Evolutionary conservation across 2,888 invertebrate genomes (phyloP).

Genomic region (Drosophila cognata): DNA sequence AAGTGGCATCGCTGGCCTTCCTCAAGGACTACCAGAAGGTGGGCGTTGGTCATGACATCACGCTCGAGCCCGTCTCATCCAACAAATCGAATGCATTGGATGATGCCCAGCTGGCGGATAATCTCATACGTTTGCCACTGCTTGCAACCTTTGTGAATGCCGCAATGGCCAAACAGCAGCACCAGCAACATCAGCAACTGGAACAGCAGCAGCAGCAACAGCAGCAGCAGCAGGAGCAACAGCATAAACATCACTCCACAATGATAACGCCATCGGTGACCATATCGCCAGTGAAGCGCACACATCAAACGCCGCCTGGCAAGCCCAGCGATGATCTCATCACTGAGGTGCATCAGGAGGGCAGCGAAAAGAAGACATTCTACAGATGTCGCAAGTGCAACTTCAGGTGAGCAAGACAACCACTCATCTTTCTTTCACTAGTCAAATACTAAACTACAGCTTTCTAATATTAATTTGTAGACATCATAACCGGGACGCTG

Average conservation of each 20-base stretch:
- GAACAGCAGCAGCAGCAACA: conserved; percentile 61
- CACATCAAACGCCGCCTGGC: conserved; percentile 86
- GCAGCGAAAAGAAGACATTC: conserved; percentile 89
- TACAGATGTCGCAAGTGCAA: conserved; percentile 97
- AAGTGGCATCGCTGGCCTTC: conserved; percentile 86
- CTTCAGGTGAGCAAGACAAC: conserved; percentile 87
- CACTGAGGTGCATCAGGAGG: conserved; percentile 85
- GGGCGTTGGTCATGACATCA: conserved; percentile 80
- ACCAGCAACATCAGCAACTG: conserved; percentile 74
- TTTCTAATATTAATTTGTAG: conserved; percentile 80
- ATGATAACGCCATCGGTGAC: conserved; percentile 82
- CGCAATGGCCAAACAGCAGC: conserved; percentile 81
- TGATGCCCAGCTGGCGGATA: conserved; percentile 72
- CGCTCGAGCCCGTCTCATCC: conserved; percentile 76
- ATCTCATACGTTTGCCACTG: conserved; percentile 78
- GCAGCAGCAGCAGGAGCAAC: conserved; percentile 67
- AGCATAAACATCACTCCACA: conserved; percentile 63
- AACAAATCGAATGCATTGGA: conserved; percentile 58
- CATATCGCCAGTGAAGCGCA: conserved; percentile 82
- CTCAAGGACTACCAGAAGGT: conserved; percentile 85
- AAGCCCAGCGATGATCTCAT: conserved; percentile 87
- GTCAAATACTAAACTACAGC: background rate
- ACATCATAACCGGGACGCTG: conserved; percentile 88
- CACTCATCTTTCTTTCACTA: background rate
- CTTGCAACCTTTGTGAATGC: conserved; percentile 83